Conservation (phyloP, 2,113 vertebrate species). For the Strigops habroptila region DNA sequence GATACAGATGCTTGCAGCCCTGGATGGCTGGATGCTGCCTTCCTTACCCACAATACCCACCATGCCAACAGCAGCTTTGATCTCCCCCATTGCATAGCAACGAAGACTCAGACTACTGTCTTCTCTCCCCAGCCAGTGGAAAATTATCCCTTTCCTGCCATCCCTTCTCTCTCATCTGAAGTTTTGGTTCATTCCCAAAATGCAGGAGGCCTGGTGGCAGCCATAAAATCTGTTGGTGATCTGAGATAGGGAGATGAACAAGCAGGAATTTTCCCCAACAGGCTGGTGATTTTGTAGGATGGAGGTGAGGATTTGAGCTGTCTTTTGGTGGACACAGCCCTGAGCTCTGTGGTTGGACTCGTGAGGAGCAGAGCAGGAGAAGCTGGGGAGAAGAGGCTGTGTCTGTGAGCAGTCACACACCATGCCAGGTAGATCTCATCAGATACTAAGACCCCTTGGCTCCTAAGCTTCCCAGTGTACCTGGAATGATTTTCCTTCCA, state of each 20-base stretch:
- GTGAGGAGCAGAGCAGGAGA: background rate
- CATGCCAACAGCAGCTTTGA: background rate
- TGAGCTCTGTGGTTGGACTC: background rate
- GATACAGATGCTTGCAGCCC: background rate
- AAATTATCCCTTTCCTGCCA: background rate
- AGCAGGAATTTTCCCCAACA: background rate
- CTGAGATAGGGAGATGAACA: rapidly evolving
- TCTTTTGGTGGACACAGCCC: background rate
- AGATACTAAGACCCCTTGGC: background rate
- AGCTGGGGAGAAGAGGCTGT: background rate
- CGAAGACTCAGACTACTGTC: background rate
- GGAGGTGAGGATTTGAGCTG: background rate
- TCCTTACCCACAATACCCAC: background rate
- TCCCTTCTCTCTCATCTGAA: background rate
- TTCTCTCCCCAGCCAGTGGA: background rate
- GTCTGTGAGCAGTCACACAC: background rate
- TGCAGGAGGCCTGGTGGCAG: background rate
- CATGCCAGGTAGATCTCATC: background rate
- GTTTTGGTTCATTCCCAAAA: rapidly evolving
- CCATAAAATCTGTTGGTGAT: background rate
- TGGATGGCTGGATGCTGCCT: background rate
- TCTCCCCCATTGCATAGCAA: background rate
- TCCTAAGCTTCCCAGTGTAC: background rate
- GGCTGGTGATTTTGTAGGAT: background rate
- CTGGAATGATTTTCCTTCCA: background rate